A percentile compares a stretch with the other conserved stretches of the same genome.
These are phyloP conservation scores for Cryptocephalus primarius DNA, from an alignment of 2,888 invertebrate genomes.

Conservation along the genomic window DNA sequence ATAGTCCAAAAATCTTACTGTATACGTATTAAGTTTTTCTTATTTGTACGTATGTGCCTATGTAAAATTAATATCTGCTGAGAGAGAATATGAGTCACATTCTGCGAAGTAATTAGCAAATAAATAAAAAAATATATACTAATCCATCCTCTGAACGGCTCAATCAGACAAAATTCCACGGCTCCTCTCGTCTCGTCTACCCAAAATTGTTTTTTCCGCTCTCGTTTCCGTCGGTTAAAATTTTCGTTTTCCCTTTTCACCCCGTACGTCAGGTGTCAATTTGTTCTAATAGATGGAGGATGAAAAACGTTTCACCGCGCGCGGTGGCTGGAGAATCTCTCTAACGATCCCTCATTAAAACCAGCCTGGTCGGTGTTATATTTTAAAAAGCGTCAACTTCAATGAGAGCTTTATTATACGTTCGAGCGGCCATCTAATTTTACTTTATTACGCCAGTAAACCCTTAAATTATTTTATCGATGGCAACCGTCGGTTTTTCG, in stretches of 20 bases:
- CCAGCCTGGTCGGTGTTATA: constrained; percentile 23
- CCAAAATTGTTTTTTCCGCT: too few relatives aligned
- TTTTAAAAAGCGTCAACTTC: constrained; percentile 19
- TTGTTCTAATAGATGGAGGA: constrained; percentile 40
- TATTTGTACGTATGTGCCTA: too few relatives aligned
- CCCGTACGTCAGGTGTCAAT: constrained; percentile 39
- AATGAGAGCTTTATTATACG: constrained; percentile 20
- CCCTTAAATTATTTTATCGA: too few relatives aligned
- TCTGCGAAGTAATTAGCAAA: too few relatives aligned
- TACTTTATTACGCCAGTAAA: constrained; percentile 16
- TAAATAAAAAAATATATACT: too few relatives aligned
- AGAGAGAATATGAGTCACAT: too few relatives aligned
- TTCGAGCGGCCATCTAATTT: constrained; percentile 17
- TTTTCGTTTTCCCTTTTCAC: constrained; percentile 21
- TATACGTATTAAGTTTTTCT: too few relatives aligned
- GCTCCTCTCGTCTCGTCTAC: too few relatives aligned
- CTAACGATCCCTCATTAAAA: constrained; percentile 31
- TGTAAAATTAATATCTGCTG: too few relatives aligned
- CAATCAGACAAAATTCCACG: too few relatives aligned
- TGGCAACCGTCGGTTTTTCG: too few relatives aligned
- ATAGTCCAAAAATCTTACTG: too few relatives aligned
- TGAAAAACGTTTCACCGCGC: constrained; percentile 9
- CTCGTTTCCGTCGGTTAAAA: background rate
- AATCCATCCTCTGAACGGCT: background rate
- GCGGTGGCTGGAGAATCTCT: constrained; percentile 17